Base-by-base conservation (phyloP, 2,888 invertebrate species). In the Argyresthia goedartella region DNA sequence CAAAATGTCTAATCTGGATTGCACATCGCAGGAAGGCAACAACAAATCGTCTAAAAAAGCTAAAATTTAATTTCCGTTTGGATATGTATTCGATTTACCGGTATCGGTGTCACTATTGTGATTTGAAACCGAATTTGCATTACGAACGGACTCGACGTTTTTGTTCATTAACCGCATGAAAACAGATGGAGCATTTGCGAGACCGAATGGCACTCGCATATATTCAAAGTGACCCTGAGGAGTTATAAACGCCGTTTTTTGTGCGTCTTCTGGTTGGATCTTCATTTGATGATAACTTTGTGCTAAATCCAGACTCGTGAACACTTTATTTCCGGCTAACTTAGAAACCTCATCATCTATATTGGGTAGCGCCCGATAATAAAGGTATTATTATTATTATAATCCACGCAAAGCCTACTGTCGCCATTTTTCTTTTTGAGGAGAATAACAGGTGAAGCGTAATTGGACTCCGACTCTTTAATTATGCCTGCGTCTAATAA, bases 1-100 rank as follows among this genome's bases (percentile, higher is more conserved):
- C 36, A 59, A 50, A 0, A 57, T n/a, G 0, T 50, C 36, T 42
- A 60, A 25, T 4, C 59, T 56, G 1, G 63, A 60, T 11, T 57
- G 49, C 49, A 56, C 52, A 10, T 53, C 52, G 8, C 50, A 44
- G 1, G 60, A 51, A n/a, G 58, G 56, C 9, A 67, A 58, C 13
- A 64, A 56, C 8, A 63, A 36, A 49, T 67, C 65, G 47, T 66
- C 63, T 52, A 66, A 53, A 54, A 62, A 66, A 9, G 51, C 46
- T 9, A 53, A 42, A 46, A 34, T 36, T 36, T 36, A 7, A 36
- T 36, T 36, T 36, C 9, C 36, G 7, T 36, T 36, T 8, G 7
- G 7, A 36, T 36, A 8, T 36, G 7, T 36, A 36, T 36, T 36
- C 7, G 36, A 36, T 56, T 57, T 25, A 15, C 13, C 25, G 6